Base-by-base conservation (phyloP, 2,113 vertebrate species). In the Hipposideros armiger region DNA sequence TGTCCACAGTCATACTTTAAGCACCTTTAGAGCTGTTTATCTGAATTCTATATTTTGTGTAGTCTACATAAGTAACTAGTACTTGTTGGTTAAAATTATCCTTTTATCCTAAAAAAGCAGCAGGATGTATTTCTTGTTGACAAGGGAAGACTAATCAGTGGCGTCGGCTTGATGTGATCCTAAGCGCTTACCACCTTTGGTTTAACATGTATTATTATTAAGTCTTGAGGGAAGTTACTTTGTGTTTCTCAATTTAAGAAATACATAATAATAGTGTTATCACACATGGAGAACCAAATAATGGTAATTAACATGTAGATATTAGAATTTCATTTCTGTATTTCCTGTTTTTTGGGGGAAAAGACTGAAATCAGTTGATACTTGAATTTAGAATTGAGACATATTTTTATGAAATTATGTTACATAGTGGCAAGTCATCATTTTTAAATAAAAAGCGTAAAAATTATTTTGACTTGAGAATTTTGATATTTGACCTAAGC, bases 191-290 rank as follows among this genome's bases (percentile, higher is more conserved):
- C 0, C 6, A 74, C 50, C 10, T 72, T 74, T 92, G 52, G 17
- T 85, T 90, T 87, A 76, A 45, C 45, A 36, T 89, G 20, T 73
- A 22, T 76, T 78, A 36, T 62, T 81, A 36, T 56, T 83, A 90
- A 89, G 9, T 81, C 22, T 86, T 74, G 24, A 85, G 32, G 28
- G 6, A 40, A 83, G 16, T 67, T 64, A 54, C 72, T 70, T 94
- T 67, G 45, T 30, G 87, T 60, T 74, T 54, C 20, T 70, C 7
- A 58, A 36, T 97, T 93, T 90, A 95, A 87, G 76, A 83, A 90
- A 78, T 90, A 72, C 66, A 45, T 87, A 36, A 40, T 84, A 8
- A 81, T 90, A 69, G 15, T 76, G 16, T 90, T 7, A 47, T 85
- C 87, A 95, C 20, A 81, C 58, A 60, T 56, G 1, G 36, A 95